These are phyloP conservation scores for Autographa pulchrina DNA, from an alignment of 2,888 invertebrate genomes.

Conservation along the genomic window DNA sequence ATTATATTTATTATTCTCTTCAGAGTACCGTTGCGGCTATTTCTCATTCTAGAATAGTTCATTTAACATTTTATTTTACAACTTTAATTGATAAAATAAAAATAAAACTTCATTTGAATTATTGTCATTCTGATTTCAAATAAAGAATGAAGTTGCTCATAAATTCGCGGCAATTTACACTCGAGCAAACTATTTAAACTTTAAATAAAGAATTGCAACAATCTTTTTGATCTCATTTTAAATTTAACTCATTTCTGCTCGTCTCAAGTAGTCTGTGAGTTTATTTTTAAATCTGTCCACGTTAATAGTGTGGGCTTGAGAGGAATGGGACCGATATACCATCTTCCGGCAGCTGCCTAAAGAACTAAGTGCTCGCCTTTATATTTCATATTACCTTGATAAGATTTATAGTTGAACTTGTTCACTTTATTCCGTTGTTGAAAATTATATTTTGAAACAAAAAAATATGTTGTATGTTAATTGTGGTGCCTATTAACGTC, in stretches of 20 bases:
- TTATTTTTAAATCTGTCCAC: conserved; percentile 66
- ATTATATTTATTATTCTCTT: conserved; percentile 47
- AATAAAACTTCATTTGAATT: not conserved
- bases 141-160: not conserved
- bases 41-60: conserved; percentile 37
- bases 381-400: conserved; percentile 52
- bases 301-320: conserved; percentile 61
- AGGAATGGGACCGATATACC: conserved; percentile 45
- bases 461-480: conserved; percentile 43
- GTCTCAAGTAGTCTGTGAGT: conserved; percentile 47
- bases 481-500: conserved; percentile 51
- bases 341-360: conserved; percentile 62
- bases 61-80: conserved; percentile 11
- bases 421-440: conserved; percentile 27
- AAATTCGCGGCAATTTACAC: not conserved
- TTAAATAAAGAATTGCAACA: conserved; percentile 24
- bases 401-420: conserved; percentile 52
- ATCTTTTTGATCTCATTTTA: conserved; percentile 26
- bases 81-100: conserved; percentile 3
- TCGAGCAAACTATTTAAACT: conserved; percentile 12
- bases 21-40: conserved; percentile 42
- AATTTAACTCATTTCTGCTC: conserved; percentile 44
- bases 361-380: conserved; percentile 54
- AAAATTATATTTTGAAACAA: conserved; percentile 24
- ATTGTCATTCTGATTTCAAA: conserved; percentile 3